Percentiles rank a stretch among this genome's conserved stretches.
These are phyloP conservation scores for Megalurothrips usitatus DNA, from an alignment of 2,888 invertebrate genomes.

Conservation along the genomic window DNA sequence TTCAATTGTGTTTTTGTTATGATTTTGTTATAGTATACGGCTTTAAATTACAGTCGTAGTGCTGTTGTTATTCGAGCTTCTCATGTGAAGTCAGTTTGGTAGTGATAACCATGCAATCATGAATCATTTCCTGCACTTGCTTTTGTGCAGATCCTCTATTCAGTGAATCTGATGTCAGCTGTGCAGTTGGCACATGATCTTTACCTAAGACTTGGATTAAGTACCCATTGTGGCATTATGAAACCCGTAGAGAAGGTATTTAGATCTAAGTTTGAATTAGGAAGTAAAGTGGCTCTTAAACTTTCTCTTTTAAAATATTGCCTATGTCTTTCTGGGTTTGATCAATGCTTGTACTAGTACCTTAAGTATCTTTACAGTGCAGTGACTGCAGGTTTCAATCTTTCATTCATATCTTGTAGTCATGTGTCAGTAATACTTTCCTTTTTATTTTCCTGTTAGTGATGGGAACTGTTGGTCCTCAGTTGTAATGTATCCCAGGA, in stretches of 20 bases:
- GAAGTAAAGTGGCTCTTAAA: constrained; percentile 34
- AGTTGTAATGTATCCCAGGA: constrained; percentile 29
- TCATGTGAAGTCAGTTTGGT: background rate
- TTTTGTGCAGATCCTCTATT: constrained; percentile 9
- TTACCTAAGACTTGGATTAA: constrained; percentile 26
- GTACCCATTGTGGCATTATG: constrained; percentile 1
- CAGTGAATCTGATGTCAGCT: constrained; percentile 24
- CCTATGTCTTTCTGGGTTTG: constrained; percentile 37
- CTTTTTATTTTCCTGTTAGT: constrained; percentile 34
- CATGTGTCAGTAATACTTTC: constrained; percentile 30
- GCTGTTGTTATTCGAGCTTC: background rate
- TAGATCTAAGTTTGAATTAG: constrained; percentile 32
- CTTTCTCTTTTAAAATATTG: constrained; percentile 35
- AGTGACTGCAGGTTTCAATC: constrained; percentile 26
- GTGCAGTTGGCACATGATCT: constrained; percentile 17
- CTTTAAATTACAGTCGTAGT: background rate
- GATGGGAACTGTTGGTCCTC: constrained; percentile 31
- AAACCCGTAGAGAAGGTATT: constrained; percentile 16
- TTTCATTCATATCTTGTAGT: constrained; percentile 31
- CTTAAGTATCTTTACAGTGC: constrained; percentile 21
- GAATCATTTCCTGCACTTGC: background rate
- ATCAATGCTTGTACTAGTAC: constrained; percentile 35
- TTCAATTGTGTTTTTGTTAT: constrained; percentile 4
- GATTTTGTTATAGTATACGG: constrained; percentile 20
- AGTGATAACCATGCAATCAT: background rate